Evolutionary conservation across 2,888 invertebrate genomes (phyloP).

Genomic region (Euphydryas editha): DNA sequence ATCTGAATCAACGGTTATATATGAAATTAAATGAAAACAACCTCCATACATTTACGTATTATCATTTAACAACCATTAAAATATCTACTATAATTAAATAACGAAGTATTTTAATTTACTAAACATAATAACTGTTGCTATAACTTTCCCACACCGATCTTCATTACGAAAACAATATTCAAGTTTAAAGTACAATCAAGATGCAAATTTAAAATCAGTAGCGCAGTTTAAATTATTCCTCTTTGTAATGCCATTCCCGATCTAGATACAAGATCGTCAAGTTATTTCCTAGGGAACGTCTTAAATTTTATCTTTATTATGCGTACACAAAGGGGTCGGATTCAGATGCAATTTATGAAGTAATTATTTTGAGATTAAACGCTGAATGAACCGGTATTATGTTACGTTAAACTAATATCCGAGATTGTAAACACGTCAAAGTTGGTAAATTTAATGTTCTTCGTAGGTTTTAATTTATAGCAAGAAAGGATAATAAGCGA

Average conservation of each 20-base stretch:
- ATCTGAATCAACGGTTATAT: no score
- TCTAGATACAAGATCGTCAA: conserved; percentile 31
- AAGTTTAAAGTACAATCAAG: conserved; percentile 20
- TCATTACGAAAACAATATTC: conserved; percentile 11
- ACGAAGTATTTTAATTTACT: not conserved
- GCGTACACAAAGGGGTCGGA: conserved; percentile 22
- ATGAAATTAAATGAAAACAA: no score
- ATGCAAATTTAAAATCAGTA: conserved; percentile 20
- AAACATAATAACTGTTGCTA: not conserved
- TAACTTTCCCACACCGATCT: conserved; percentile 9
- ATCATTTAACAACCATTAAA: no score
- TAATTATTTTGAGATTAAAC: conserved; percentile 26
- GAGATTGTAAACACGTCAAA: not conserved
- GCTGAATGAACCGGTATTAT: conserved; percentile 6
- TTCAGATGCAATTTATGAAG: conserved; percentile 18
- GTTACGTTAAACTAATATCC: not conserved
- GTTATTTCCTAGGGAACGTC: conserved; percentile 32
- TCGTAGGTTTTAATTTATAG: not conserved
- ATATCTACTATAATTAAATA: not conserved
- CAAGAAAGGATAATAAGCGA: no score
- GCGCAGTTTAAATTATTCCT: conserved; percentile 19
- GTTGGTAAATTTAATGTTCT: not conserved
- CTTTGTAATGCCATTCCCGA: conserved; percentile 23
- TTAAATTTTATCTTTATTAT: conserved; percentile 33
- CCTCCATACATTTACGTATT: not conserved